Percentiles rank a stretch among this genome's conserved stretches.
Evolutionary conservation across 2,113 vertebrate genomes (phyloP).

Genomic region (Ochotona curzoniae): DNA sequence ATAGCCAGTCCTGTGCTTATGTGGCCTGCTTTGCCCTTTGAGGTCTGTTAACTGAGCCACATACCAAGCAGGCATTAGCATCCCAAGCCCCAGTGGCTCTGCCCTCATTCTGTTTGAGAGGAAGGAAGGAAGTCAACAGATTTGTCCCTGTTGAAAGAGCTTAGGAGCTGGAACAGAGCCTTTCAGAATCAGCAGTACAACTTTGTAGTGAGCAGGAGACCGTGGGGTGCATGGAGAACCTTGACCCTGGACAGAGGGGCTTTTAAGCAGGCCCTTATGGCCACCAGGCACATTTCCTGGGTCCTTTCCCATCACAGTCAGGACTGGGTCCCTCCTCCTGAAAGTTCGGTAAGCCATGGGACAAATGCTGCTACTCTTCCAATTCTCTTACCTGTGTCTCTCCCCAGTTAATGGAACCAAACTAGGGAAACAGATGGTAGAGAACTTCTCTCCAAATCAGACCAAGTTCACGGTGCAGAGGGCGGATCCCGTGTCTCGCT

Average conservation of each 20-base stretch:
- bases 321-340: not conserved
- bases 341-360: not conserved
- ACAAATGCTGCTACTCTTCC: not conserved
- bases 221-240: not conserved
- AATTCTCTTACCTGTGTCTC: conserved; percentile 64
- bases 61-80: not conserved
- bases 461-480: conserved; percentile 90
- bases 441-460: conserved; percentile 91
- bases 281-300: too few species aligned
- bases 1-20: not conserved
- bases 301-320: not conserved
- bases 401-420: conserved; percentile 94
- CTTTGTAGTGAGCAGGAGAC: not conserved
- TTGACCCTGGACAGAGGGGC: not conserved
- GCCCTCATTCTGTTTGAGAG: conserved; percentile 51
- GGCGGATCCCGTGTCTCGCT: conserved; percentile 91
- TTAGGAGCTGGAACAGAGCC: not conserved
- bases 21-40: not conserved
- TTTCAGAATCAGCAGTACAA: not conserved
- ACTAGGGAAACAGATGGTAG: conserved; percentile 83
- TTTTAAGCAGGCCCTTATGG: not conserved
- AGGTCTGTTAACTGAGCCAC: not conserved
- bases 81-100: not conserved
- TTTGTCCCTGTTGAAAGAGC: conserved; percentile 10
- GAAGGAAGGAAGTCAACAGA: conserved; percentile 13